Percentiles rank a stretch among this genome's conserved stretches.
These are phyloP conservation scores for Tor tambroides DNA, from an alignment of 2,113 vertebrate species.

Conservation along the genomic window DNA sequence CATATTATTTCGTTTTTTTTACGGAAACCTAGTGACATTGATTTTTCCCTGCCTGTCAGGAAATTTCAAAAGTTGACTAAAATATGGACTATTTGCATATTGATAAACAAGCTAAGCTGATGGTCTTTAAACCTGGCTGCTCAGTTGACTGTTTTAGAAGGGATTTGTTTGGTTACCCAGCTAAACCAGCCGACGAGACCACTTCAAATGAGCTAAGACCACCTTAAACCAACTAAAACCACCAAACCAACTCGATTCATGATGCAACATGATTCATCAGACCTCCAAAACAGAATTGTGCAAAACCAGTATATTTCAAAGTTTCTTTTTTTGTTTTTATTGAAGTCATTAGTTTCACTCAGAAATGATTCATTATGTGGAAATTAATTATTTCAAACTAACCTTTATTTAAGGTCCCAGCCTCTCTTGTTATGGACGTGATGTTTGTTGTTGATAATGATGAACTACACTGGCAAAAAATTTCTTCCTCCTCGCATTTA, in stretches of 20 bases:
- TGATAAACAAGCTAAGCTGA: too few species aligned
- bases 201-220: background rate
- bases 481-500: background rate
- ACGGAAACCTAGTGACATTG: background rate
- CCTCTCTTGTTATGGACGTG: background rate
- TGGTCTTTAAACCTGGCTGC: too few species aligned
- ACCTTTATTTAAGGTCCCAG: background rate
- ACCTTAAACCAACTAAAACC: background rate
- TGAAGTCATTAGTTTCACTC: background rate
- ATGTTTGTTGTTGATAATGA: background rate
- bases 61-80: background rate
- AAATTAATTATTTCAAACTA: background rate
- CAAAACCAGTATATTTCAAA: conserved; percentile 6
- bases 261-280: background rate
- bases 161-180: background rate
- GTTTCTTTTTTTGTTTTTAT: conserved; percentile 3
- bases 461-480: background rate
- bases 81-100: background rate
- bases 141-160: too few species aligned
- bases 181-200: background rate
- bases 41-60: background rate
- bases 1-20: background rate
- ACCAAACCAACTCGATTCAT: background rate
- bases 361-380: background rate
- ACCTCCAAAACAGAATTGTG: background rate